phyloP scores from a whole-genome alignment of 2,113 vertebrate genomes.

The Podarcis muralis region DNA sequence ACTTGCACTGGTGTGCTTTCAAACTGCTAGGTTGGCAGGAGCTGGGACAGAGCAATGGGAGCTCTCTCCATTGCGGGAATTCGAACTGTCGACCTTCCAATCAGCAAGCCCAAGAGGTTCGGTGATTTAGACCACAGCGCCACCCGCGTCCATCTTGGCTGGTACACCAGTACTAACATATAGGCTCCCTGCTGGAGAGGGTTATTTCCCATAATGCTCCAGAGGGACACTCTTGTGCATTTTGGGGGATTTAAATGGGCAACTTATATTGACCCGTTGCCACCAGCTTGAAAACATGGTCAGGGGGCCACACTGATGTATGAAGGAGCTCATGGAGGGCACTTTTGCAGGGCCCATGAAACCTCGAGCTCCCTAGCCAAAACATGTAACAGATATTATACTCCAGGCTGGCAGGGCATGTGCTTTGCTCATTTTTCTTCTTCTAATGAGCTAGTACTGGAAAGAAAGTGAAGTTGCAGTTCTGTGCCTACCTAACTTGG shows the following conservation, averaged over 20 bases:
- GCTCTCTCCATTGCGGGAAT: too few relatives aligned
- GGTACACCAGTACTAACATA: not conserved
- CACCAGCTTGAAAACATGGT: rapidly evolving
- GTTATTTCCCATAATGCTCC: not conserved
- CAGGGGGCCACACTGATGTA: not conserved
- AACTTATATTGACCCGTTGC: not conserved
- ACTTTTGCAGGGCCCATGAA: not conserved
- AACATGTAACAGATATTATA: not conserved
- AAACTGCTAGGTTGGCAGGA: too few relatives aligned
- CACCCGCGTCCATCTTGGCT: not conserved
- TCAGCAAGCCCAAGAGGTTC: too few relatives aligned
- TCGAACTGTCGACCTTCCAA: too few relatives aligned
- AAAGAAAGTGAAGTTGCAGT: not conserved
- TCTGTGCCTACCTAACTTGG: not conserved
- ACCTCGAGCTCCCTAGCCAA: not conserved
- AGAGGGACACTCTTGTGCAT: not conserved
- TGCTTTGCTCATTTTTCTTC: not conserved
- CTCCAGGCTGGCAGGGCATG: too few relatives aligned
- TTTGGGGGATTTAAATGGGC: not conserved
- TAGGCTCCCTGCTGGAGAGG: not conserved
- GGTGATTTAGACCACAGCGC: too few relatives aligned
- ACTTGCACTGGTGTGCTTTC: too few relatives aligned
- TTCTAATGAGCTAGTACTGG: not conserved
- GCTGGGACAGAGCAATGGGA: too few relatives aligned
- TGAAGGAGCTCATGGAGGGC: not conserved